These are phyloP conservation scores for Drosophila rhopaloa DNA, from an alignment of 1,140 invertebrate genomes.

Conservation along the genomic window DNA sequence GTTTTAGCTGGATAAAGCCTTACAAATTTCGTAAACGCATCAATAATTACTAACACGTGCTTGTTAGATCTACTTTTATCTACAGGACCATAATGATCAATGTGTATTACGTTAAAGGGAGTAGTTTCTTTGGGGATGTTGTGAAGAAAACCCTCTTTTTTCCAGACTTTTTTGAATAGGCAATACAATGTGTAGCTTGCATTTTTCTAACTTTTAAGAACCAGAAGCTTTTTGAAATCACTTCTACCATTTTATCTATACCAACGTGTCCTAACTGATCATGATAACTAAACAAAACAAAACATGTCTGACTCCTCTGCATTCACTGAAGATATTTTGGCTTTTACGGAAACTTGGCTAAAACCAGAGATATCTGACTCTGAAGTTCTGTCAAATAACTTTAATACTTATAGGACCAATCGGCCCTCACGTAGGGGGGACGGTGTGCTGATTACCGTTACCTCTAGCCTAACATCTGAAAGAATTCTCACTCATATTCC, in stretches of 20 bases:
- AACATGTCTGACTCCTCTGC: not conserved
- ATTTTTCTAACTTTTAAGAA: slow-evolving; percentile 1
- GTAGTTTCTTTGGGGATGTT: not conserved
- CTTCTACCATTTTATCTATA: slow-evolving; percentile 2
- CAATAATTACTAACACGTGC: slow-evolving; percentile 6
- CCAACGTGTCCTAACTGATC: slow-evolving; percentile 2
- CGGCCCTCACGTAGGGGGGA: no score
- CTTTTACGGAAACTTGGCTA: no score
- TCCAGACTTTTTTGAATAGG: not conserved
- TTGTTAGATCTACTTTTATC: slow-evolving; percentile 4
- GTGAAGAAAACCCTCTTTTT: not conserved
- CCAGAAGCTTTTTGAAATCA: not conserved
- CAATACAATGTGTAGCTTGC: not conserved
- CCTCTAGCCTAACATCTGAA: no score
- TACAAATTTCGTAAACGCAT: not conserved
- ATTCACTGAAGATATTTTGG: no score
- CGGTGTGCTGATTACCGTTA: no score
- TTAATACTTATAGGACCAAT: no score
- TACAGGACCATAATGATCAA: slow-evolving; percentile 6
- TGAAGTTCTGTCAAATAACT: no score
- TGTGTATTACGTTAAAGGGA: not conserved
- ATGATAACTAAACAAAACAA: slow-evolving; percentile 6
- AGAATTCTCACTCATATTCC: no score
- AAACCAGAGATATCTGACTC: no score
- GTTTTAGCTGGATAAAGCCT: not conserved